Evolutionary conservation across 2,888 invertebrate species (phyloP).

Genomic region (Rotaria socialis): DNA sequence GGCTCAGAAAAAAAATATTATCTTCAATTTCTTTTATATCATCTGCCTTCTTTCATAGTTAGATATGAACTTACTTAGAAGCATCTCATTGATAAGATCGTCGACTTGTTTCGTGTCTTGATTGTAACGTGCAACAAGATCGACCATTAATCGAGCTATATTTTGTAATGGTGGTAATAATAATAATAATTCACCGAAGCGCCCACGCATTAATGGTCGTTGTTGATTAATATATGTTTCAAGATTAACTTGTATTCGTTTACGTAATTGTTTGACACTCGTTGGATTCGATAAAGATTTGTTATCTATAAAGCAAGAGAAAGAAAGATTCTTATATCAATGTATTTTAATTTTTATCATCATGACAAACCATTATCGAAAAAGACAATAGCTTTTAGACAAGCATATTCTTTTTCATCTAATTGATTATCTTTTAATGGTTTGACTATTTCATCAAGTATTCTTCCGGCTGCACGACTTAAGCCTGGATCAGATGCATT

Average conservation of each 20-base stretch:
- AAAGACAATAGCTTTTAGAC: constrained; percentile 94
- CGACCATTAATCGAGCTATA: constrained; percentile 45
- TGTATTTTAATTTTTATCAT: background rate
- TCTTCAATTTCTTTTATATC: no score
- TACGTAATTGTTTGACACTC: constrained; percentile 43
- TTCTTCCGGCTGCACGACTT: constrained; percentile 81
- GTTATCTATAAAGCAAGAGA: background rate
- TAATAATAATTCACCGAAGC: constrained; percentile 46
- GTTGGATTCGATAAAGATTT: constrained; percentile 43
- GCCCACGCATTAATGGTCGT: constrained; percentile 39
- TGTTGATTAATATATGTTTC: constrained; percentile 46
- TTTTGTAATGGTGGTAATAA: constrained; percentile 45
- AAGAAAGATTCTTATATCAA: no score
- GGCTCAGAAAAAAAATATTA: no score
- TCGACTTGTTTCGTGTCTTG: constrained; percentile 46
- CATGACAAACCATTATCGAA: constrained; percentile 80
- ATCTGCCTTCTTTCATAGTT: no score
- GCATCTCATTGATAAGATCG: constrained; percentile 46
- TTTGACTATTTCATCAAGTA: constrained; percentile 91
- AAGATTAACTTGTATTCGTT: constrained; percentile 45
- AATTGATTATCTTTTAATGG: constrained; percentile 89
- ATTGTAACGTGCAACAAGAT: constrained; percentile 41
- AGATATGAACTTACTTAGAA: constrained; percentile 40
- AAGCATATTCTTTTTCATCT: constrained; percentile 94
- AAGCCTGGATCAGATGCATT: constrained; percentile 63